phyloP scores from a whole-genome alignment of 2,888 invertebrate genomes.

The Spilosoma lubricipeda region DNA sequence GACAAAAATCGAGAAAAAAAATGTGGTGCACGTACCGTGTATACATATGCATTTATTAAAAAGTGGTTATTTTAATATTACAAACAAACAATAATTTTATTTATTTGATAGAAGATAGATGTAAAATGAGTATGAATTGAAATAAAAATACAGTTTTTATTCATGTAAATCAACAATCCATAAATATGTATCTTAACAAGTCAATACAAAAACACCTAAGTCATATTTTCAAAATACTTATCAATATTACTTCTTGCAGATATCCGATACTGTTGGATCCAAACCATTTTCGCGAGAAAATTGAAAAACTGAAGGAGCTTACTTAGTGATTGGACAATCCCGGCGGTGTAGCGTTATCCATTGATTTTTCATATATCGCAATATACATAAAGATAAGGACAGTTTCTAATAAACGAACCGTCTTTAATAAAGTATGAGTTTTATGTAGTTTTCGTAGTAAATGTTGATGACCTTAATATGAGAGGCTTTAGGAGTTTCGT shows the following conservation, averaged over 20 bases:
- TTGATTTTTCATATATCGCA: slow-evolving; percentile 17
- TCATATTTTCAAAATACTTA: background rate
- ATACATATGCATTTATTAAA: too few relatives aligned
- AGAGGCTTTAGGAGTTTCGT: background rate
- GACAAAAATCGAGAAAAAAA: too few relatives aligned
- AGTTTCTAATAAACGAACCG: slow-evolving; percentile 13
- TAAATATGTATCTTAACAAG: background rate
- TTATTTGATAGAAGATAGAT: too few relatives aligned
- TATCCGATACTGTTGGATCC: slow-evolving; percentile 8
- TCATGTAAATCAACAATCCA: background rate
- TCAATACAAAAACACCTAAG: background rate
- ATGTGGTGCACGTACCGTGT: too few relatives aligned
- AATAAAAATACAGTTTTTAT: too few relatives aligned
- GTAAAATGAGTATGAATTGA: too few relatives aligned
- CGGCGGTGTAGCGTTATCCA: slow-evolving; percentile 15
- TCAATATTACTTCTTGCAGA: background rate
- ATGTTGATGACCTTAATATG: background rate
- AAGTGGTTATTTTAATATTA: too few relatives aligned
- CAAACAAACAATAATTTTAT: too few relatives aligned
- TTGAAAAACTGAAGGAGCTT: slow-evolving; percentile 12
- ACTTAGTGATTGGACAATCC: slow-evolving; percentile 15
- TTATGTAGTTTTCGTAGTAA: slow-evolving; percentile 4
- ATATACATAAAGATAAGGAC: slow-evolving; percentile 14
- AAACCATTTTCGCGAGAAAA: slow-evolving; percentile 18
- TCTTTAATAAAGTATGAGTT: slow-evolving; percentile 10